Evolutionary conservation across 2,888 invertebrate species (phyloP).

Genomic region (Agrotis puta): DNA sequence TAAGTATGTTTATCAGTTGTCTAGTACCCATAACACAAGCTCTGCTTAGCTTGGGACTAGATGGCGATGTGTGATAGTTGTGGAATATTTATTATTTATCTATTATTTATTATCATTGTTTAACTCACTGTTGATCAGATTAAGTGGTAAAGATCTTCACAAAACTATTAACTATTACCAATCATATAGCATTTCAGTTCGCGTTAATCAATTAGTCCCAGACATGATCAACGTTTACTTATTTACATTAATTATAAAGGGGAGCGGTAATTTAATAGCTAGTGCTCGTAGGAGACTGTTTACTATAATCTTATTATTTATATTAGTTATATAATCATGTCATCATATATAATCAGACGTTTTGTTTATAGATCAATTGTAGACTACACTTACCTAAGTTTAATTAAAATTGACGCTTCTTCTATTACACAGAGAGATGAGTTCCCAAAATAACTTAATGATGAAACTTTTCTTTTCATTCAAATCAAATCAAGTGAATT

Average conservation of each 20-base stretch:
- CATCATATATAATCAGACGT: not conserved
- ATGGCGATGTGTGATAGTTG: too few species aligned
- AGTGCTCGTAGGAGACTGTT: not conserved
- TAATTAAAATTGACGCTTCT: slow-evolving; percentile 1
- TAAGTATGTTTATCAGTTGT: too few species aligned
- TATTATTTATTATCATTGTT: too few species aligned
- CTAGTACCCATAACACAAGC: too few species aligned
- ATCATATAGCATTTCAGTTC: not conserved
- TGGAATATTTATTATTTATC: too few species aligned
- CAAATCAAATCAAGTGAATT: slow-evolving; percentile 48
- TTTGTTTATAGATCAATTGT: not conserved
- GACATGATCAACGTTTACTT: not conserved
- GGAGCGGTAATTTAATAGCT: not conserved
- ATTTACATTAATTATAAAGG: slow-evolving; percentile 1
- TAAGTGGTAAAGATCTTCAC: too few species aligned
- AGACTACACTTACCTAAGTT: not conserved
- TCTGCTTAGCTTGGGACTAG: too few species aligned
- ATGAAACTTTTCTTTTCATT: slow-evolving; percentile 47
- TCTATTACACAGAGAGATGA: not conserved
- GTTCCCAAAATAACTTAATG: slow-evolving; percentile 19
- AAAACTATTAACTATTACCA: not conserved
- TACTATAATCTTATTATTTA: not conserved
- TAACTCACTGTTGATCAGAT: too few species aligned
- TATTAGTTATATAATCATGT: not conserved
- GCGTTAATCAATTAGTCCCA: not conserved